phyloP scores from a whole-genome alignment of 2,113 vertebrate genomes.

The Mixornis gularis region DNA sequence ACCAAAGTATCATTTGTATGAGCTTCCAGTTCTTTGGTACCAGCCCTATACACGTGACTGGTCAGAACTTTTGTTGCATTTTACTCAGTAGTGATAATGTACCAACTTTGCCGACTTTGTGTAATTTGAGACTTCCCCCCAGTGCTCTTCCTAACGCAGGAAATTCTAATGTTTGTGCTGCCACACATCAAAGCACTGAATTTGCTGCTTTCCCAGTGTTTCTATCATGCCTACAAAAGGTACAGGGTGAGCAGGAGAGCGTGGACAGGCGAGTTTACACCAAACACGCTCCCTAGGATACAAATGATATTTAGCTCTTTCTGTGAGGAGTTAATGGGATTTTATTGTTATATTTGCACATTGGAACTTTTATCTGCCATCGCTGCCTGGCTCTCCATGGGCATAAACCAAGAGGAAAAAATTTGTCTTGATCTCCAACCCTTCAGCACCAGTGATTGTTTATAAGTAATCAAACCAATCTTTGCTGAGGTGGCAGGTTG shows the following conservation, averaged over 20 bases:
- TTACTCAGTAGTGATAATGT: neutral
- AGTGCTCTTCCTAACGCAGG: neutral
- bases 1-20: neutral
- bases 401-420: neutral
- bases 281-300: neutral
- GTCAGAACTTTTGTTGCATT: neutral
- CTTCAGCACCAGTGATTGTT: neutral
- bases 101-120: neutral
- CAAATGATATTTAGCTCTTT: neutral
- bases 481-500: neutral
- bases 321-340: neutral
- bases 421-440: neutral
- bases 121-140: neutral
- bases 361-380: neutral
- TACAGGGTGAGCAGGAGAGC: neutral
- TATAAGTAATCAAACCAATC: neutral
- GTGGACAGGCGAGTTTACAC: neutral
- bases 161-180: neutral
- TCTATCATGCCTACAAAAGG: neutral
- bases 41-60: accelerated
- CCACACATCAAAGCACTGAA: neutral
- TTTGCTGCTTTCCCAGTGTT: neutral
- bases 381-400: accelerated
- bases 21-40: neutral
- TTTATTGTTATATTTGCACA: neutral